Evolutionary conservation across 2,888 invertebrate genomes (phyloP), one percentile per base, ranked within the genome.

Genomic region (Luperina testacea): DNA sequence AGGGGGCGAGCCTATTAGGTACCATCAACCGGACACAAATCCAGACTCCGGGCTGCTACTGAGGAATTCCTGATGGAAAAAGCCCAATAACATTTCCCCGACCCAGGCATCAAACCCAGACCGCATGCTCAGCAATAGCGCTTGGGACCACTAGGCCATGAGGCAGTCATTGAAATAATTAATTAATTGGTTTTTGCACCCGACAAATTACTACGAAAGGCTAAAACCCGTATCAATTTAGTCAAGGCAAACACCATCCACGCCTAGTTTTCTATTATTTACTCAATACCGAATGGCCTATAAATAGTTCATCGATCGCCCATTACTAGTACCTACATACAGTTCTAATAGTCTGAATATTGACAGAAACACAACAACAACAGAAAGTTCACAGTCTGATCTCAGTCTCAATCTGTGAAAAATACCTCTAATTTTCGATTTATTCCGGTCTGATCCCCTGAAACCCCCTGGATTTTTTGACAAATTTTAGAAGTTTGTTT

Each of bases 181-280:
- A 17, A 51, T 79, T 61, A 61, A 71, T 80, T 42, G 51, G 61
- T 32, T 65, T 71, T 61, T 20, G 4, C 15, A n/a, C 17, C 1
- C 5, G n/a, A 17, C 15, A 2, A 69, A 57, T 65, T 68, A 48
- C 24, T 15, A 63, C 76, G 17, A 69, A 69, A 63, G 48, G 68
- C 38, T 75, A 67, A 64, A 24, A 53, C 27, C 70, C 5, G 9
- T 57, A 63, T 61, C 61, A 15, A 78, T 32, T 53, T 32, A 51
- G 57, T 73, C n/a, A 57, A 70, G 45, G 42, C 48, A 59, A 73
- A 76, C 57, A 75, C 63, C 15, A 57, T n/a, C 48, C 74, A 45
- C 76, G 7, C 75, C 75, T 63, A 53, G n/a, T 78, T 82, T 65
- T 59, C 59, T 71, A 53, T 78, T 85, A 84, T 82, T 86, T 86